These are phyloP conservation scores for Darevskia nairensis DNA, from an alignment of 2,797 vertebrate species.

Conservation along the genomic window DNA sequence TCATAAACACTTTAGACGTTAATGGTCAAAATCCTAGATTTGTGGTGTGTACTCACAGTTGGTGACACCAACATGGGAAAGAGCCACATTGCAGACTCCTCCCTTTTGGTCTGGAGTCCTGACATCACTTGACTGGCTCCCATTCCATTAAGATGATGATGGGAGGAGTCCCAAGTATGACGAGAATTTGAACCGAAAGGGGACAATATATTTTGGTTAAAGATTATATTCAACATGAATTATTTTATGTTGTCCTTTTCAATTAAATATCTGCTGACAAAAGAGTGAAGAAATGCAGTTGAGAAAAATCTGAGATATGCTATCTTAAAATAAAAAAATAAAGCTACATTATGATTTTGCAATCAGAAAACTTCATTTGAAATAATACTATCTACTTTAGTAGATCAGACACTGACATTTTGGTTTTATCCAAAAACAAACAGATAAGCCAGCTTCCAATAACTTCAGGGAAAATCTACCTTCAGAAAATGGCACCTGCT, in stretches of 20 bases:
- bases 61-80: background rate
- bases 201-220: background rate
- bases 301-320: constrained; percentile 36
- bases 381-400: background rate
- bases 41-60: background rate
- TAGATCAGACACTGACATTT: background rate
- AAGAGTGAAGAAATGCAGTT: constrained; percentile 27
- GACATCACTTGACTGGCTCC: background rate
- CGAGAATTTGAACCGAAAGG: background rate
- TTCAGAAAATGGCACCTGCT: background rate
- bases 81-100: background rate
- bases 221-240: constrained; percentile 23
- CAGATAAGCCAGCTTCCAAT: background rate
- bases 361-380: constrained; percentile 12
- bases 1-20: no score
- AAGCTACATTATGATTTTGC: constrained; percentile 48
- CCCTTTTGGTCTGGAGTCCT: no score
- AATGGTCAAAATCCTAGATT: background rate
- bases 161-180: background rate
- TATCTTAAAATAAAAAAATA: background rate
- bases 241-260: background rate
- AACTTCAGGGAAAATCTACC: background rate
- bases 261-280: constrained; percentile 35
- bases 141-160: background rate
- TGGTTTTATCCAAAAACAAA: background rate